A percentile compares a stretch with the other conserved stretches of the same genome.
Evolutionary conservation across 2,888 invertebrate genomes (phyloP).

Genomic region (Scaptomyza cyrtandrae): DNA sequence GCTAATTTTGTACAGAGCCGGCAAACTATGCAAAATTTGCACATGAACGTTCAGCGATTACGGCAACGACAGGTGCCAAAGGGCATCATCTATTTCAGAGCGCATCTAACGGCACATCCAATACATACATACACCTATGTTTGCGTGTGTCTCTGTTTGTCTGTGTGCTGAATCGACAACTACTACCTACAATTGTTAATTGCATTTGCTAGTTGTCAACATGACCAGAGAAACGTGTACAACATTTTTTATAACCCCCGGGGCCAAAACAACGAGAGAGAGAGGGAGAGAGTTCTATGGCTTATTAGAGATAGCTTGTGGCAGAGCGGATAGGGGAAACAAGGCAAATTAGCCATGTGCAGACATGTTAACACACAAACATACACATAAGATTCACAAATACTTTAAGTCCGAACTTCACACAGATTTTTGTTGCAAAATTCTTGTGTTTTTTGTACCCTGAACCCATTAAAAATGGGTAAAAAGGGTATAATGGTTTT

Average conservation of each 20-base stretch:
- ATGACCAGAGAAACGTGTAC: constrained; percentile 65
- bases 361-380: constrained; percentile 1
- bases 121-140: constrained; percentile 4
- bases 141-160: constrained; percentile 4
- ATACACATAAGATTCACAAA: not conserved
- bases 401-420: constrained; percentile 17
- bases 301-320: constrained; percentile 13
- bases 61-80: constrained; percentile 78
- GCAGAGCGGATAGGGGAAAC: not conserved
- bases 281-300: constrained; percentile 14
- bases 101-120: constrained; percentile 64
- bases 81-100: constrained; percentile 65
- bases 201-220: constrained; percentile 80
- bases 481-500: too few species aligned
- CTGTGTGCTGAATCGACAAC: constrained; percentile 41
- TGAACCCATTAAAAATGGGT: too few species aligned
- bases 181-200: constrained; percentile 78
- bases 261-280: constrained; percentile 10
- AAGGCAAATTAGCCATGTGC: constrained; percentile 39
- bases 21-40: constrained; percentile 68
- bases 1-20: constrained; percentile 60
- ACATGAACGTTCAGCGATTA: constrained; percentile 60
- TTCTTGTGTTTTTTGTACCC: not conserved
- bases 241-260: constrained; percentile 57
- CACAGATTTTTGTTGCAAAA: constrained; percentile 9